These are phyloP conservation scores for Drosophila orena DNA, from an alignment of 1,140 invertebrate genomes.

Conservation along the genomic window DNA sequence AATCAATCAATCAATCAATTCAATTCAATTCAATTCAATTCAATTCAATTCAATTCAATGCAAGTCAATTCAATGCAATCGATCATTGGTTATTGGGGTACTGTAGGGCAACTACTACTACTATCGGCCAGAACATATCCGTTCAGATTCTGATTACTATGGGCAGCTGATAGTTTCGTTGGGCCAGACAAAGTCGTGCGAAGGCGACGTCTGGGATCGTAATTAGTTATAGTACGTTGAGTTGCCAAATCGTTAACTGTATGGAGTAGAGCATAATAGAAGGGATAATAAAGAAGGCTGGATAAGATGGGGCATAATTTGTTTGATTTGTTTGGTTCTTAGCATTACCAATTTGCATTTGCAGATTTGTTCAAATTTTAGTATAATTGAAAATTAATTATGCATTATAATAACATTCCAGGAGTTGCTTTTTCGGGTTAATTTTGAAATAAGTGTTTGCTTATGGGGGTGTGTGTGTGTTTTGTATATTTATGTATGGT, in stretches of 20 bases:
- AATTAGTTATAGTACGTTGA: slow-evolving; percentile 82
- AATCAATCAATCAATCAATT: slow-evolving; percentile 34
- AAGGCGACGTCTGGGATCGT: slow-evolving; percentile 82
- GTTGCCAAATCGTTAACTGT: slow-evolving; percentile 82
- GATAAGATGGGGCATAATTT: slow-evolving; percentile 40
- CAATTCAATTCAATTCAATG: slow-evolving; percentile 28
- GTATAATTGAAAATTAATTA: slow-evolving; percentile 77
- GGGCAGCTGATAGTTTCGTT: slow-evolving; percentile 67
- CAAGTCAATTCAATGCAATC: slow-evolving; percentile 35
- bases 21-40: slow-evolving; percentile 30
- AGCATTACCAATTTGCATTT: slow-evolving; percentile 56
- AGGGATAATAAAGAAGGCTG: slow-evolving; percentile 74
- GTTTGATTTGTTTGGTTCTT: slow-evolving; percentile 28
- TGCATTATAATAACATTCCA: slow-evolving; percentile 72
- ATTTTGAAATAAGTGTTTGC: slow-evolving; percentile 52
- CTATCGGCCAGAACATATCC: slow-evolving; percentile 81
- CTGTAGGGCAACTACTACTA: slow-evolving; percentile 73
- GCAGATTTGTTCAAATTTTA: slow-evolving; percentile 47
- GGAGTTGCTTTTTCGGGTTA: slow-evolving; percentile 23
- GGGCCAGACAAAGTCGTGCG: slow-evolving; percentile 75
- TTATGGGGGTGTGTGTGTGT: slow-evolving; percentile 19
- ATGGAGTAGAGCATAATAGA: slow-evolving; percentile 82
- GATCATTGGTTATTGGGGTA: slow-evolving; percentile 61
- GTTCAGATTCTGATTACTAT: slow-evolving; percentile 62
- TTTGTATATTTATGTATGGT: slow-evolving; percentile 21